phyloP scores from a whole-genome alignment of 2,113 vertebrate genomes.

The Pionites leucogaster region DNA sequence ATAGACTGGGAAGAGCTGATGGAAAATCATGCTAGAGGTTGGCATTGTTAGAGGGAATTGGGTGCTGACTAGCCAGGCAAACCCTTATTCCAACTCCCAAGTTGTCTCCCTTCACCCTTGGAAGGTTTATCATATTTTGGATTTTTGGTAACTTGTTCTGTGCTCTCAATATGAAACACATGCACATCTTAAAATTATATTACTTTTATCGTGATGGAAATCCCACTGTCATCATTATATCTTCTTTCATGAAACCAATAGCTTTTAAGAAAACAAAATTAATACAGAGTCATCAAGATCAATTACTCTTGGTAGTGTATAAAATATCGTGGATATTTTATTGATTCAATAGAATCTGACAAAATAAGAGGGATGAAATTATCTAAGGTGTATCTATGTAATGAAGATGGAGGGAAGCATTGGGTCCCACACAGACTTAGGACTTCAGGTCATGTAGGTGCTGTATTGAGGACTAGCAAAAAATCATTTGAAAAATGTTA shows the following conservation, averaged over 20 bases:
- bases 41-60: background rate
- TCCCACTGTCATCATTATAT: background rate
- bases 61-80: background rate
- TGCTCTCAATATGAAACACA: background rate
- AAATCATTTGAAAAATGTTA: background rate
- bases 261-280: background rate
- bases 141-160: background rate
- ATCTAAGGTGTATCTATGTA: background rate
- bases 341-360: background rate
- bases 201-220: background rate
- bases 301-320: background rate
- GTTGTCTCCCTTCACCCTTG: background rate
- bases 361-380: background rate
- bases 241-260: background rate
- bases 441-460: background rate
- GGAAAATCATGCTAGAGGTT: background rate
- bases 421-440: rapidly evolving
- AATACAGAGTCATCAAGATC: background rate
- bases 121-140: background rate
- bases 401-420: background rate
- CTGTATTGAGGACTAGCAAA: background rate
- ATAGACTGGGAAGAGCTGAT: background rate
- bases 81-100: background rate
- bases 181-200: background rate
- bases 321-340: background rate